These are phyloP conservation scores for Mus pahari DNA, from an alignment of 2,113 vertebrate species.

Conservation along the genomic window DNA sequence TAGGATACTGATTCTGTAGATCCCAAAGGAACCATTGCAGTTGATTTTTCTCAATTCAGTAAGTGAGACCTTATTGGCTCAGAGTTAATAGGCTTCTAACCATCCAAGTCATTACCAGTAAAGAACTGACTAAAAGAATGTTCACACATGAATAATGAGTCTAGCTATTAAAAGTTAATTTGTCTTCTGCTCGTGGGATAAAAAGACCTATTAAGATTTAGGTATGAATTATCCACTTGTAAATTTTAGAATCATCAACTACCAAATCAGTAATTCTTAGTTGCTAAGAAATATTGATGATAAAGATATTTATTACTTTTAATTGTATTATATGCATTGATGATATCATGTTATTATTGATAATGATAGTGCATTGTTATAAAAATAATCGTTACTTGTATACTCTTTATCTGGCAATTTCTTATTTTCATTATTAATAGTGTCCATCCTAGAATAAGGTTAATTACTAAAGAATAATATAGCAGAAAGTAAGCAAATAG, in stretches of 20 bases:
- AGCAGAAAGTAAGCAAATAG: neutral
- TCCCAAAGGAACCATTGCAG: slow-evolving; percentile 39
- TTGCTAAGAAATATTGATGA: neutral
- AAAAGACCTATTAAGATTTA: slow-evolving; percentile 19
- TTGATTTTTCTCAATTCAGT: slow-evolving; percentile 58
- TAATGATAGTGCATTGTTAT: neutral
- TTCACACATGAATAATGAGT: slow-evolving; percentile 18
- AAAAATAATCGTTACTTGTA: neutral
- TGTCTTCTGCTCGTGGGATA: neutral
- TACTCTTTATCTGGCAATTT: neutral
- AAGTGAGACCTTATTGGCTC: slow-evolving; percentile 46
- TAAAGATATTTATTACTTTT: neutral
- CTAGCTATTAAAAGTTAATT: slow-evolving; percentile 24
- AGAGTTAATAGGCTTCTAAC: slow-evolving; percentile 65
- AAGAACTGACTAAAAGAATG: slow-evolving; percentile 25
- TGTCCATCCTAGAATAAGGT: neutral
- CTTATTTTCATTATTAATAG: neutral
- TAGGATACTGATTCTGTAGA: slow-evolving; percentile 45
- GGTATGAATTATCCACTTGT: neutral
- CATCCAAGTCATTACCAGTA: slow-evolving; percentile 14
- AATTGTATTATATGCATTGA: neutral
- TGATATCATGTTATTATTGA: no score
- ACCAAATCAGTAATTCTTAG: neutral
- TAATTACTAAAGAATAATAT: neutral
- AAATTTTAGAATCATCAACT: neutral